These are phyloP conservation scores for Euspilapteryx auroguttella DNA, from an alignment of 2,888 invertebrate species.

Conservation along the genomic window DNA sequence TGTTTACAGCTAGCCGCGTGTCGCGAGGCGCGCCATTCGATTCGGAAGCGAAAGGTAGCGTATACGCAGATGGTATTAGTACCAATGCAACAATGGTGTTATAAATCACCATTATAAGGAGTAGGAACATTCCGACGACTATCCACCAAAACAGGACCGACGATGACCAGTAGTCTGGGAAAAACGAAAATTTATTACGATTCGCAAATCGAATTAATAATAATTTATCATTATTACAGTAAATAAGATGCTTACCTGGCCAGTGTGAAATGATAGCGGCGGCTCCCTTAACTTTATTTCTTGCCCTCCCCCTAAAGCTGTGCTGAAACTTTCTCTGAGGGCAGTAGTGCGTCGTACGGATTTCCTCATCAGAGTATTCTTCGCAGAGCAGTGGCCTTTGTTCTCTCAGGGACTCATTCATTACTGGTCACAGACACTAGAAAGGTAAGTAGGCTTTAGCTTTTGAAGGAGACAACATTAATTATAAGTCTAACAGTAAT, in stretches of 20 bases:
- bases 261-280: conserved; percentile 30
- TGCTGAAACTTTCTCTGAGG: conserved; percentile 16
- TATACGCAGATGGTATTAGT: conserved; percentile 13
- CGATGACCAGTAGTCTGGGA: conserved; percentile 42
- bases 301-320: conserved; percentile 18
- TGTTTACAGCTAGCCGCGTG: conserved; percentile 19
- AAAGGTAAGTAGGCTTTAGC: conserved; percentile 9
- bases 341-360: conserved; percentile 15
- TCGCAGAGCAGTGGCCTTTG: conserved; percentile 36
- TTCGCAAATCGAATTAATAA: too few relatives aligned
- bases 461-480: conserved; percentile 2
- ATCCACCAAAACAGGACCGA: conserved; percentile 37
- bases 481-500: too few relatives aligned
- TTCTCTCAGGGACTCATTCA: conserved; percentile 31
- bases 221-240: too few relatives aligned
- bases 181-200: conserved; percentile 6
- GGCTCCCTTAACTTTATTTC: conserved; percentile 28
- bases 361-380: conserved; percentile 31
- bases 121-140: conserved; percentile 32
- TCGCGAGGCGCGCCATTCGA: not conserved
- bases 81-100: conserved; percentile 27
- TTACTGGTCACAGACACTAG: conserved; percentile 27
- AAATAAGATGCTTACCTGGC: conserved; percentile 44
- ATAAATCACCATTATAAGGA: conserved; percentile 34
- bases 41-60: not conserved